Percentiles rank a stretch among this genome's conserved stretches.
These are phyloP conservation scores for Gallinago jamesoni DNA, from an alignment of 2,113 vertebrate genomes.

Conservation along the genomic window DNA sequence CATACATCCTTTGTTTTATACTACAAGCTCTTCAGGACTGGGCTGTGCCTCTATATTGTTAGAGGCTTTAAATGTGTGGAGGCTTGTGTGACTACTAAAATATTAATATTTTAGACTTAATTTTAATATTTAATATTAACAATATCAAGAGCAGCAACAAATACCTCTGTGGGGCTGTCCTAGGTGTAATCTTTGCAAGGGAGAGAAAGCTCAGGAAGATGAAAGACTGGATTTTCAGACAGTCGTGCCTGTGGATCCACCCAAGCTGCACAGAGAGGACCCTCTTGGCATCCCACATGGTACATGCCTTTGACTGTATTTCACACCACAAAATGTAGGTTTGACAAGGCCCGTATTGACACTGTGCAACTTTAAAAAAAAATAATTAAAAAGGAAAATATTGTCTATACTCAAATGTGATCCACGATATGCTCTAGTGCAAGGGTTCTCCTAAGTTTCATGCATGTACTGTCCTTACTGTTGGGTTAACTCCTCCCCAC, in stretches of 20 bases:
- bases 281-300: background rate
- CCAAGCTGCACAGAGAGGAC: background rate
- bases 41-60: background rate
- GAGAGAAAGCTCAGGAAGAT: background rate
- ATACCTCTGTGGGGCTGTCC: slow-evolving; percentile 19
- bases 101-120: slow-evolving; percentile 51
- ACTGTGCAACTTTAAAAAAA: background rate
- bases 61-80: background rate
- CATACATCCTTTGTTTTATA: background rate
- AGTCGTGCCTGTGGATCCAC: background rate
- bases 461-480: background rate
- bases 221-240: background rate
- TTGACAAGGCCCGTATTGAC: background rate
- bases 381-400: background rate
- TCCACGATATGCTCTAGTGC: background rate
- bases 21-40: background rate
- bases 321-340: background rate
- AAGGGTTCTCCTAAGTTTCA: background rate
- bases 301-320: background rate
- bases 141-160: slow-evolving; percentile 20
- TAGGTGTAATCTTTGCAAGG: background rate
- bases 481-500: background rate
- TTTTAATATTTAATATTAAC: slow-evolving; percentile 64
- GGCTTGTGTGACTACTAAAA: slow-evolving; percentile 15
- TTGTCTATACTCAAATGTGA: background rate